Base-by-base conservation (phyloP, 2,113 vertebrate genomes). In the Passer montanus region DNA sequence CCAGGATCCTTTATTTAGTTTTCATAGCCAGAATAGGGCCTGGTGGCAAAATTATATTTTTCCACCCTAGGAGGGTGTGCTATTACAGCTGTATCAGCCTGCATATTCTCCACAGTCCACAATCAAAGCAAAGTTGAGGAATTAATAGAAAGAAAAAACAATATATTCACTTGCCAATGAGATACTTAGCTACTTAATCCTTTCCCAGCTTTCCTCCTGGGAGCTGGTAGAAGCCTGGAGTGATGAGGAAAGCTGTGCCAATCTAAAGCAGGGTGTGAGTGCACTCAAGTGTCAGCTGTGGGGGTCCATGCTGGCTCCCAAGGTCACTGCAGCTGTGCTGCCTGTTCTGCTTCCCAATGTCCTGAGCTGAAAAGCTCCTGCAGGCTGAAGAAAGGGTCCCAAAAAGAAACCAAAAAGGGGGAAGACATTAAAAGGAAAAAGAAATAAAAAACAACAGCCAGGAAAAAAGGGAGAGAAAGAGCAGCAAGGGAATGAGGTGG, bases 1-100 rank as follows among this genome's bases (percentile, higher is more conserved):
- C 89, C 67, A 91, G 72, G 59, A 83, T 88, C 68, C 82, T 95
- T 93, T 95, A 91, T 93, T 93, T 95, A 84, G 90, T 77, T 93
- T 91, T 89, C 68, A 80, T 87, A 90, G 79, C 67, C 85, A 85
- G 59, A 90, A 86, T 77, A 91, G 63, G 67, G 58, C 63, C 82
- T 95, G 50, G 55, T 95, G 91, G 59, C 10, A 12, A 84, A 94
- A 94, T 87, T 28, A 76, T 58, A 53, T 83, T 97, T 95, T 96
- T 87, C 56, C 10, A 83, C 35, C 16, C 67, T 83, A 90, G 87
- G 72, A 95, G 63, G 39, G 35, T 41, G 3, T 90, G 75, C 87
- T 94, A 3, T 69, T 90, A 86, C 85, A 94, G 81, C 91, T 94
- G 84, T 84, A 87, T 92, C 69, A 94, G 78, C 43, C 33, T 85